Conservation (phyloP, 2,888 invertebrate genomes). For the Orchesella flavescens region DNA sequence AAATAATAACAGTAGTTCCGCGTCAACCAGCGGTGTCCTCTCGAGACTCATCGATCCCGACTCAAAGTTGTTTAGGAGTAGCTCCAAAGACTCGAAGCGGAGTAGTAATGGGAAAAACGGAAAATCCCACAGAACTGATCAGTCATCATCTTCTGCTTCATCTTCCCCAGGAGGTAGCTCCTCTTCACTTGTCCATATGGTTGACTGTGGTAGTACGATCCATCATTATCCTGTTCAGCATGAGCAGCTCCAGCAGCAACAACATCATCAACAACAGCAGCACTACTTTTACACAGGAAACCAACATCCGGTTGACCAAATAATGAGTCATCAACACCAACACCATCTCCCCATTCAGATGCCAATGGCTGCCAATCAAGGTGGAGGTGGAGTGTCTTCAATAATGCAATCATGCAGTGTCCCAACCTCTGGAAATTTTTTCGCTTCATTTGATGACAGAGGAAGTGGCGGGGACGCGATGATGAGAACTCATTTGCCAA, state of each 20-base stretch:
- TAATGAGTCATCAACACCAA: conserved; percentile 37
- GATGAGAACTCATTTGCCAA: conserved; percentile 59
- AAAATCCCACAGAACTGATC: conserved; percentile 66
- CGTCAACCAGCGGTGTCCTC: conserved; percentile 60
- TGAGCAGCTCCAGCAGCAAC: conserved; percentile 16
- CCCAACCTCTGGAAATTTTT: conserved; percentile 38
- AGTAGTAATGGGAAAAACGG: conserved; percentile 66
- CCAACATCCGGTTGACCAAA: neutral
- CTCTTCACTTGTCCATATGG: conserved; percentile 51
- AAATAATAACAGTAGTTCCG: conserved; percentile 61
- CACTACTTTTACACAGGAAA: conserved; percentile 41
- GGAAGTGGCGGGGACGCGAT: conserved; percentile 35
- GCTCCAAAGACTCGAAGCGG: conserved; percentile 64
- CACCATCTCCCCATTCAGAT: conserved; percentile 41
- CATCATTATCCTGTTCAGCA: neutral
- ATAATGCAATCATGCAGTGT: conserved; percentile 50
- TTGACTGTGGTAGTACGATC: conserved; percentile 35
- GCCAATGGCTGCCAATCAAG: conserved; percentile 34
- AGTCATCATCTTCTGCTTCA: conserved; percentile 59
- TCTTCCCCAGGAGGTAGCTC: conserved; percentile 62
- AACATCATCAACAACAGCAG: conserved; percentile 21
- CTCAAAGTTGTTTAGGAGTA: conserved; percentile 65
- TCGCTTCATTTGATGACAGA: conserved; percentile 44
- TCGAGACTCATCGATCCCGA: conserved; percentile 67
- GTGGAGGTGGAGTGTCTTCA: conserved; percentile 26